These are phyloP conservation scores for Cephus spinipes DNA, from an alignment of 2,888 invertebrate species.

Conservation along the genomic window DNA sequence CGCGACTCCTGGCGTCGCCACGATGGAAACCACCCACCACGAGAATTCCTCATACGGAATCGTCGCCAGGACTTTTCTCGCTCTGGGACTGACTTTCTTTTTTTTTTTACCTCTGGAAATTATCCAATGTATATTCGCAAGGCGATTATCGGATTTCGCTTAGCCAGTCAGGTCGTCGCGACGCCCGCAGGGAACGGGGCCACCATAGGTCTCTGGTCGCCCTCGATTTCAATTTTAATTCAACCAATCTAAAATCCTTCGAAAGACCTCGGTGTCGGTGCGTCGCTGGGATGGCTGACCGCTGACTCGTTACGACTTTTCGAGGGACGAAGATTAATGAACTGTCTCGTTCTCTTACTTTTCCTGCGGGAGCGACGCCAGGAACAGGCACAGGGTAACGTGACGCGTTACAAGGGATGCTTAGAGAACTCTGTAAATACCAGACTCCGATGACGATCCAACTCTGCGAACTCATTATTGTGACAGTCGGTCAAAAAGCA, in stretches of 20 bases:
- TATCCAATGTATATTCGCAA: slow-evolving; percentile 41
- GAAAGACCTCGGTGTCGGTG: not conserved
- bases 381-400: too few species aligned
- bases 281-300: not conserved
- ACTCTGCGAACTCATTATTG: too few species aligned
- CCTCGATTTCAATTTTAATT: slow-evolving; percentile 16
- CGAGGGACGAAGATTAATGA: slow-evolving; percentile 17
- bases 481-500: too few species aligned
- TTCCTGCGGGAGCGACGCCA: slow-evolving; percentile 3
- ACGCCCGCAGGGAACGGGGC: not conserved
- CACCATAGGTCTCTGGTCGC: not conserved
- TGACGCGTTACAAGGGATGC: too few species aligned
- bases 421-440: too few species aligned
- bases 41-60: not conserved
- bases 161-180: slow-evolving; percentile 27
- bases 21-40: not conserved
- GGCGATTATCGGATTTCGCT: slow-evolving; percentile 61
- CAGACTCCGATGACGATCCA: too few species aligned
- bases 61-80: too few species aligned
- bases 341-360: slow-evolving; percentile 18
- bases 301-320: slow-evolving; percentile 2
- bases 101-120: slow-evolving; percentile 26
- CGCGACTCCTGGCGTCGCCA: not conserved
- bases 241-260: not conserved
- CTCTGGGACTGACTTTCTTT: slow-evolving; percentile 25